phyloP scores from a whole-genome alignment of 23 tunicate species.

The Halocynthia aurantium region DNA sequence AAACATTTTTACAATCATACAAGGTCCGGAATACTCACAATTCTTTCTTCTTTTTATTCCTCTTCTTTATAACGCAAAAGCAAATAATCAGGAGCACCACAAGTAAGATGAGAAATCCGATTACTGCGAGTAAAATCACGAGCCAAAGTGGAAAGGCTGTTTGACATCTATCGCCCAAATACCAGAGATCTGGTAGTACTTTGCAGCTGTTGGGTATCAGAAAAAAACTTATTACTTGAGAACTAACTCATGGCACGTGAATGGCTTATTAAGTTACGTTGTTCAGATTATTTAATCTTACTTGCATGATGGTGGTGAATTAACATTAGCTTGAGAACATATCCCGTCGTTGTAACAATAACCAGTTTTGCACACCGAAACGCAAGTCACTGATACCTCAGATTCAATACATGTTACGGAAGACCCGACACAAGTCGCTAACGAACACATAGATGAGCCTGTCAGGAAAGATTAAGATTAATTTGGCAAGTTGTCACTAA shows the following conservation, averaged over 20 bases:
- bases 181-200: constrained; percentile 37
- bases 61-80: constrained; percentile 34
- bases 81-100: constrained; percentile 54
- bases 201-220: too few relatives aligned
- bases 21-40: background rate
- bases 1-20: background rate
- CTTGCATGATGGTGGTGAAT: constrained; percentile 55
- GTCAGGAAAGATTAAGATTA: too few relatives aligned
- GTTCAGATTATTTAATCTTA: background rate
- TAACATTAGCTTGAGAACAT: constrained; percentile 33
- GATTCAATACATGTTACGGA: constrained; percentile 49
- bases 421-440: constrained; percentile 4
- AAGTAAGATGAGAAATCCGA: constrained; percentile 35
- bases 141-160: constrained; percentile 65
- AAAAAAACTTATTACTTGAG: background rate
- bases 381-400: constrained; percentile 14
- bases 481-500: too few relatives aligned
- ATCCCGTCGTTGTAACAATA: constrained; percentile 68
- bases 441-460: constrained; percentile 6
- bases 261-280: background rate
- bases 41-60: constrained; percentile 41
- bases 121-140: constrained; percentile 32
- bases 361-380: constrained; percentile 45
- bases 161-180: constrained; percentile 51
- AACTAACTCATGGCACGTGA: background rate